These are phyloP conservation scores for Neoniphon sammara DNA, from an alignment of 2,797 vertebrate genomes.

Conservation along the genomic window DNA sequence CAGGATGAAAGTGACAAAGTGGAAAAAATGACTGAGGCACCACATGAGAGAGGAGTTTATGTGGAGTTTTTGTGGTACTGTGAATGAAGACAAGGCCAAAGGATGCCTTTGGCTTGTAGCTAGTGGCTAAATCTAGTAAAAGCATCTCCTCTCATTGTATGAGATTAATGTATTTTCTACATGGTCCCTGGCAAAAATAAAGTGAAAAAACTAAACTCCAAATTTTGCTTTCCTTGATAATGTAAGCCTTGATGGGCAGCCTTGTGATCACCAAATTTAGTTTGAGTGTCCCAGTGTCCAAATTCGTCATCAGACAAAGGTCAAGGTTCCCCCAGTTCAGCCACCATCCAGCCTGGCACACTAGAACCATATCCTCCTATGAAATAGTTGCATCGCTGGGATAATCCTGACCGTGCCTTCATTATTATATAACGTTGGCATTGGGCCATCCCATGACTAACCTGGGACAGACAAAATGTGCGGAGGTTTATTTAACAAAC, in stretches of 20 bases:
- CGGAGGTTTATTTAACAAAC: slow-evolving; percentile 22
- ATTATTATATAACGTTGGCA: slow-evolving; percentile 56
- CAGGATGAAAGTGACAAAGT: not conserved
- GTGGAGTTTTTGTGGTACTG: too few species aligned
- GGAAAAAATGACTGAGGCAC: slow-evolving; percentile 1
- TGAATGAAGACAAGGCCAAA: too few species aligned
- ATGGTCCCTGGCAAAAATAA: too few species aligned
- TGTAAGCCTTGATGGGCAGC: not conserved
- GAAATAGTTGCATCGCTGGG: slow-evolving; percentile 28
- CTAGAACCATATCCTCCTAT: slow-evolving; percentile 18
- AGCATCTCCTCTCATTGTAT: too few species aligned
- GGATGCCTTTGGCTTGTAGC: too few species aligned
- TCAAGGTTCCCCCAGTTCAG: slow-evolving; percentile 7
- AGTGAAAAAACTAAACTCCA: too few species aligned
- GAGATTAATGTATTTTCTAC: too few species aligned
- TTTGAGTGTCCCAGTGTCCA: not conserved
- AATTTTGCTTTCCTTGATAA: too few species aligned
- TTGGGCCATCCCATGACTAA: slow-evolving; percentile 33
- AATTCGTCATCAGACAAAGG: slow-evolving; percentile 2
- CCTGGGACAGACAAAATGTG: slow-evolving; percentile 26
- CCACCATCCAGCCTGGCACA: slow-evolving; percentile 2
- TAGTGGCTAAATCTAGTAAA: too few species aligned
- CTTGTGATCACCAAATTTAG: slow-evolving; percentile 4
- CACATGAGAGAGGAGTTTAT: not conserved
- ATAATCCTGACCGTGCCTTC: slow-evolving; percentile 19